Evolutionary conservation across 2,113 vertebrate genomes (phyloP).

Genomic region (Pteronura brasiliensis): DNA sequence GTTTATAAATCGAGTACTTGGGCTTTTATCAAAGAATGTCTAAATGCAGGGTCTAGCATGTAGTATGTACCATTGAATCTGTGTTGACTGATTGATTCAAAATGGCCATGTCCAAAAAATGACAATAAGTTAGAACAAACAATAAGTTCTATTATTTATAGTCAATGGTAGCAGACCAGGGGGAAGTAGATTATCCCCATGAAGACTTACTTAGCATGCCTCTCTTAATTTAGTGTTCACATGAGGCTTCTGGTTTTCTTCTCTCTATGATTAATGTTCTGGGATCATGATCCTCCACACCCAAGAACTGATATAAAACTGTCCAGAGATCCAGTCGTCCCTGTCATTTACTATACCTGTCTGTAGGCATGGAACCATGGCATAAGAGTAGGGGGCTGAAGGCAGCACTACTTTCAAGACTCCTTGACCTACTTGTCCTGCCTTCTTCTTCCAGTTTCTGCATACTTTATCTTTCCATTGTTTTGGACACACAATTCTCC

Average conservation of each 20-base stretch:
- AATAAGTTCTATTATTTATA: background rate
- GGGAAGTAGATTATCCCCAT: background rate
- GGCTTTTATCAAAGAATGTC: background rate
- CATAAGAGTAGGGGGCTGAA: background rate
- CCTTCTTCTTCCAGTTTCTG: background rate
- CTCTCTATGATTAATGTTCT: background rate
- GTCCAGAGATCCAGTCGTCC: background rate
- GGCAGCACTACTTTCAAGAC: background rate
- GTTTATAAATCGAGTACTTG: background rate
- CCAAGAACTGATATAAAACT: background rate
- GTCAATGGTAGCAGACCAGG: background rate
- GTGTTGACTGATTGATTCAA: background rate
- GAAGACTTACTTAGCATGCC: background rate
- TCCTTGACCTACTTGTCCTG: background rate
- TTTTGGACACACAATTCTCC: background rate
- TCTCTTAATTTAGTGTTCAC: background rate
- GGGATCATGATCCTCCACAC: background rate
- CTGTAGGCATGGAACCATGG: background rate
- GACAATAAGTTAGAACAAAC: background rate
- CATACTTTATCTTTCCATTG: background rate
- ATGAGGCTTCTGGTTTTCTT: background rate
- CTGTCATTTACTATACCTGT: background rate
- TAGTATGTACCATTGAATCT: background rate
- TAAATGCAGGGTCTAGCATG: background rate
- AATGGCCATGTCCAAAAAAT: background rate